Conservation (phyloP, 92 coral and sea anemone genomes). For the Porites evermanni region DNA sequence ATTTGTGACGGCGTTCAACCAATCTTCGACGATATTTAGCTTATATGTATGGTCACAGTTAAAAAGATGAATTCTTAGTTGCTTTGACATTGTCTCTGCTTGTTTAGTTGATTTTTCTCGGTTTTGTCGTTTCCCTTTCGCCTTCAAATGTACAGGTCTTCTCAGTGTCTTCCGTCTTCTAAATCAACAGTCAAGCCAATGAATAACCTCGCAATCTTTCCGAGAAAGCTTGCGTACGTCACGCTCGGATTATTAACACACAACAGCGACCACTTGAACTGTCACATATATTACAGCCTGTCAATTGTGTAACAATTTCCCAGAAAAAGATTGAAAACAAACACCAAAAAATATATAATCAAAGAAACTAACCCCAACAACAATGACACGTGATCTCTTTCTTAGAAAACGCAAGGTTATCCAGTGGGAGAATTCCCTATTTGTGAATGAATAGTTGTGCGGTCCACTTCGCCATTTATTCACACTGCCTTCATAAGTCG, state of each 20-base stretch:
- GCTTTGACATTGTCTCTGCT: slow-evolving; percentile 18
- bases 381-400: slow-evolving; percentile 5
- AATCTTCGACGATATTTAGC: slow-evolving; percentile 51
- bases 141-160: too few relatives aligned
- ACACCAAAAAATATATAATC: neutral
- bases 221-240: slow-evolving; percentile 7
- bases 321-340: too few relatives aligned
- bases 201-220: slow-evolving; percentile 9
- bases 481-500: neutral
- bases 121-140: neutral
- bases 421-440: slow-evolving; percentile 7
- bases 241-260: neutral
- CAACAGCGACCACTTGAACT: neutral
- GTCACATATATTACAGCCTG: too few relatives aligned
- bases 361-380: neutral
- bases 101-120: neutral
- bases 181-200: neutral
- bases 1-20: slow-evolving; percentile 23
- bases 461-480: neutral
- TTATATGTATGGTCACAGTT: slow-evolving; percentile 79
- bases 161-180: too few relatives aligned
- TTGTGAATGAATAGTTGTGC: neutral
- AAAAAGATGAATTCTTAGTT: slow-evolving; percentile 59
- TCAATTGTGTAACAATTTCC: too few relatives aligned
- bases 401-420: slow-evolving; percentile 17